Conservation (phyloP, 2,888 invertebrate species). For the Lymantria dispar region DNA sequence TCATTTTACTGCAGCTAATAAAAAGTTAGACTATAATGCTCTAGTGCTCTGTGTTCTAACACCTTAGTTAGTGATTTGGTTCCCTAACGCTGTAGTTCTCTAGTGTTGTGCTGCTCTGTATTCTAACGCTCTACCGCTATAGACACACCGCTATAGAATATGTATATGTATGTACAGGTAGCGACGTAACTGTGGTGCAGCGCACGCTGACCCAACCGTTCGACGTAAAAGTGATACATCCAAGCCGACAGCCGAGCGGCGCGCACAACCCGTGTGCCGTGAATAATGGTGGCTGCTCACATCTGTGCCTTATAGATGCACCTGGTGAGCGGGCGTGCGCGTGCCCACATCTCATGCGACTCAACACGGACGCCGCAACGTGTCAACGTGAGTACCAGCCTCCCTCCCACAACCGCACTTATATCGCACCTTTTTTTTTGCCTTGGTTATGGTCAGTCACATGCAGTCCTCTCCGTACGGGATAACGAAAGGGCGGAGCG, state of each 20-base stretch:
- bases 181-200: constrained; percentile 89
- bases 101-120: not conserved
- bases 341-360: constrained; percentile 93
- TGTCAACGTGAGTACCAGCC: constrained; percentile 43
- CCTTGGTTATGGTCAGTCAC: too few relatives aligned
- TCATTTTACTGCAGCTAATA: too few relatives aligned
- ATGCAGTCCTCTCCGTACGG: too few relatives aligned
- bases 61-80: too few relatives aligned
- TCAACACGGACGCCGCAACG: constrained; percentile 82
- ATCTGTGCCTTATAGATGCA: constrained; percentile 89
- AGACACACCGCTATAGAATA: too few relatives aligned
- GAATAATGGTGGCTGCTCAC: constrained; percentile 90
- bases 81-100: too few relatives aligned
- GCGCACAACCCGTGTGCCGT: constrained; percentile 85
- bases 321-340: constrained; percentile 87
- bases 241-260: constrained; percentile 61
- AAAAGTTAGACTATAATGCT: too few relatives aligned
- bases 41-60: too few relatives aligned
- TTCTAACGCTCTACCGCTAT: not conserved
- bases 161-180: constrained; percentile 61
- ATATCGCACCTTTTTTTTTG: too few relatives aligned
- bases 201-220: constrained; percentile 94
- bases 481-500: too few relatives aligned
- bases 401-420: too few relatives aligned
- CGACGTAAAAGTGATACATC: constrained; percentile 87